phyloP scores from a whole-genome alignment of 2,888 invertebrate species.

The Caenorhabditis uteleia region DNA sequence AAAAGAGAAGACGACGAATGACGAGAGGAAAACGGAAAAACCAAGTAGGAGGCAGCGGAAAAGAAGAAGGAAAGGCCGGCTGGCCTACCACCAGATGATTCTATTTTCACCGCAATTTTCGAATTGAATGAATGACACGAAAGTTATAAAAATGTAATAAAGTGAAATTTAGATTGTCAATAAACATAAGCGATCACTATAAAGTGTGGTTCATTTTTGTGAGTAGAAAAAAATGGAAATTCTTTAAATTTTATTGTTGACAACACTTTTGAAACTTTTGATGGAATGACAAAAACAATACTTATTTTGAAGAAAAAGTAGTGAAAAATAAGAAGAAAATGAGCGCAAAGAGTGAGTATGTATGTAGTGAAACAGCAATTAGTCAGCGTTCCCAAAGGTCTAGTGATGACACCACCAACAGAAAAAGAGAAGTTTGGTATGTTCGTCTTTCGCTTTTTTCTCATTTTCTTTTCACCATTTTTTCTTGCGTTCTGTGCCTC shows the following conservation, averaged over 20 bases:
- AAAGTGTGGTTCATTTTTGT: too few relatives aligned
- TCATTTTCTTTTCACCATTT: conserved; percentile 6
- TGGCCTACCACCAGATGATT: too few relatives aligned
- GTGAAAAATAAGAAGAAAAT: conserved; percentile 14
- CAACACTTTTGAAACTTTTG: too few relatives aligned
- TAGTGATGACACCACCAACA: conserved; percentile 32
- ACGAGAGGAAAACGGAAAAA: neutral
- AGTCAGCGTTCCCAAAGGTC: conserved; percentile 42
- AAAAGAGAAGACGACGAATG: neutral
- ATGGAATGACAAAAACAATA: conserved; percentile 3
- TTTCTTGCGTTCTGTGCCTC: too few relatives aligned
- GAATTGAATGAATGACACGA: too few relatives aligned
- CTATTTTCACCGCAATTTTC: too few relatives aligned
- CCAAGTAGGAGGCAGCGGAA: neutral
- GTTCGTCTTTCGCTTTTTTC: conserved; percentile 2
- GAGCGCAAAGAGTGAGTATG: conserved; percentile 10
- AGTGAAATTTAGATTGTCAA: too few relatives aligned
- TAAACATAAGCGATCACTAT: too few relatives aligned
- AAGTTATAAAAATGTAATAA: too few relatives aligned
- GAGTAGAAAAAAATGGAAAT: too few relatives aligned
- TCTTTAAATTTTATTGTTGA: too few relatives aligned
- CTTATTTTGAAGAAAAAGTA: neutral
- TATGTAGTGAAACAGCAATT: conserved; percentile 38
- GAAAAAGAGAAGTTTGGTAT: conserved; percentile 1
- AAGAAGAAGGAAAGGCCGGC: neutral